Percentiles rank a stretch among this genome's conserved stretches.
These are phyloP conservation scores for Hyposoter dolosus DNA, from an alignment of 2,888 invertebrate genomes.

Conservation along the genomic window DNA sequence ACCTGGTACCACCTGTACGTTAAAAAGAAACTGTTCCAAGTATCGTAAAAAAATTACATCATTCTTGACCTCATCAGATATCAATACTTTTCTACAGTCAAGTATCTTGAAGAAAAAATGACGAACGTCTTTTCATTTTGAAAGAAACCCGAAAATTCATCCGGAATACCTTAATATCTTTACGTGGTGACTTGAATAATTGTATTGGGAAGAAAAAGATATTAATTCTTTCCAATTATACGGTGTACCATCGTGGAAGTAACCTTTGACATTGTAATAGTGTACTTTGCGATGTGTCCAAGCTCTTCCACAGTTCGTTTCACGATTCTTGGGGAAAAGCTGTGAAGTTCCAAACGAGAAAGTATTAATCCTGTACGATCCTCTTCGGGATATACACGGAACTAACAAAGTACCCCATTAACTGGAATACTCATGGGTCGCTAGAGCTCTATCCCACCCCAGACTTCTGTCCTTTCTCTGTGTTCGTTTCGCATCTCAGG, in stretches of 20 bases:
- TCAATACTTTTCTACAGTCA: not conserved
- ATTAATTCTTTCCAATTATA: conserved; percentile 13
- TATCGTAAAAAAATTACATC: conserved; percentile 27
- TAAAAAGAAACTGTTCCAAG: conserved; percentile 16
- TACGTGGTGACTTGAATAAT: not conserved
- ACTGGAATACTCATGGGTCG: conserved; percentile 74
- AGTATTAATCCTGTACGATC: conserved; percentile 77
- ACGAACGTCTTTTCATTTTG: not conserved
- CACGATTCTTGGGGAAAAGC: conserved; percentile 65
- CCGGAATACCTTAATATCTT: not conserved
- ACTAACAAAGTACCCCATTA: conserved; percentile 79
- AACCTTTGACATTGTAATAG: conserved; percentile 25
- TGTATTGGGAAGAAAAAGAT: not conserved
- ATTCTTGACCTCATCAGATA: conserved; percentile 13
- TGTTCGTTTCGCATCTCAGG: conserved; percentile 62
- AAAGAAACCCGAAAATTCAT: not conserved
- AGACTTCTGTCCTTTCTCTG: conserved; percentile 64
- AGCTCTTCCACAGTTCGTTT: conserved; percentile 58
- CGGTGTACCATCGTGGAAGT: conserved; percentile 6
- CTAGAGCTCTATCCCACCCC: conserved; percentile 71
- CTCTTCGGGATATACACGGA: conserved; percentile 71
- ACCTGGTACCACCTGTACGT: conserved; percentile 37
- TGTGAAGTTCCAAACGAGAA: conserved; percentile 77
- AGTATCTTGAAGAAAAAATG: not conserved
- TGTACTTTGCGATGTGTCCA: conserved; percentile 6